phyloP scores from a whole-genome alignment of 2,113 vertebrate genomes.

The Boleophthalmus pectinirostris region DNA sequence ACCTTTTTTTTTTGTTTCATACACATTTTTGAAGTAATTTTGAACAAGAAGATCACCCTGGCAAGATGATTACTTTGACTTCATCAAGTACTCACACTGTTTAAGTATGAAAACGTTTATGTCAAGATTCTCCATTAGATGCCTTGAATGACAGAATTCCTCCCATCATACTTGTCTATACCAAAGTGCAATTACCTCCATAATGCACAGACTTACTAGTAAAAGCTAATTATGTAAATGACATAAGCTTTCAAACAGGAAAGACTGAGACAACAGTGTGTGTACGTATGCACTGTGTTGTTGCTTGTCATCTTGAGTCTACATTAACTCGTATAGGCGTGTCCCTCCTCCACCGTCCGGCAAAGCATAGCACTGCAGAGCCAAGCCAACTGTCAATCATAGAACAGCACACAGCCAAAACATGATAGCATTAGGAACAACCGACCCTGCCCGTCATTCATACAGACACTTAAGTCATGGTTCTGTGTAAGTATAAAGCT shows the following conservation, averaged over 20 bases:
- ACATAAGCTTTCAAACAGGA: slow-evolving; percentile 23
- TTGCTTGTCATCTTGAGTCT: slow-evolving; percentile 39
- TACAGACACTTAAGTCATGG: slow-evolving; percentile 1
- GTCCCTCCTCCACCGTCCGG: slow-evolving; percentile 56
- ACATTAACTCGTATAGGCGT: slow-evolving; percentile 50
- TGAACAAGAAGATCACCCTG: neutral
- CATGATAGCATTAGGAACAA: slow-evolving; percentile 71
- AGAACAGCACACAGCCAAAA: slow-evolving; percentile 47
- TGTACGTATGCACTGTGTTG: slow-evolving; percentile 38
- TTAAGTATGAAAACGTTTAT: no score
- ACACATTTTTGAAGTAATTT: neutral
- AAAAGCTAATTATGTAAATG: neutral
- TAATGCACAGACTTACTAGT: neutral
- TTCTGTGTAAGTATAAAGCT: neutral
- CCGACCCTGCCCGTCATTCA: slow-evolving; percentile 66
- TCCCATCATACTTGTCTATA: neutral
- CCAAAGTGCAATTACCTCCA: neutral
- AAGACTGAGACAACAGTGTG: slow-evolving; percentile 33
- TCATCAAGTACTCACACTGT: neutral
- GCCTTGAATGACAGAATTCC: no score
- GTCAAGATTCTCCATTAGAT: no score
- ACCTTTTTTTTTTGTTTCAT: neutral
- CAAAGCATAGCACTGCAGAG: slow-evolving; percentile 46
- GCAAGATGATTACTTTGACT: neutral
- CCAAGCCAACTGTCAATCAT: slow-evolving; percentile 68